These are phyloP conservation scores for Alentia gelatinosa DNA, from an alignment of 2,888 invertebrate species.

Conservation along the genomic window DNA sequence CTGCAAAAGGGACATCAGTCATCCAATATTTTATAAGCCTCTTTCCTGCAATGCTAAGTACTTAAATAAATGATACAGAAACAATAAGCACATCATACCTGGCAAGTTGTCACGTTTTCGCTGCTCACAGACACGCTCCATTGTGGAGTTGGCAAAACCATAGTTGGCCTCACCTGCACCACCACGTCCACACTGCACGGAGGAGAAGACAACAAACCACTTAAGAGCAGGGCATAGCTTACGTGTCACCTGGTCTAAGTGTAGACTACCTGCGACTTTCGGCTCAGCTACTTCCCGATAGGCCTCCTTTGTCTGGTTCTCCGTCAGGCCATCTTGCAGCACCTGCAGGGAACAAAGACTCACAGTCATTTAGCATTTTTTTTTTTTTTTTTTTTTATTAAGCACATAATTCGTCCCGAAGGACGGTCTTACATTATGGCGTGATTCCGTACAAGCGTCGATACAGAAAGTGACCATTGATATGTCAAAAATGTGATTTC, in stretches of 20 bases:
- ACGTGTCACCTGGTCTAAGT: slow-evolving; percentile 90
- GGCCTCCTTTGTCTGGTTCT: slow-evolving; percentile 90
- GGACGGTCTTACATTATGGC: too few species aligned
- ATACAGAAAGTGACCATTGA: too few species aligned
- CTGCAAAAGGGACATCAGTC: too few species aligned
- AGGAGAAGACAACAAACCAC: slow-evolving; percentile 97
- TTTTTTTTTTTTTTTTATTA: too few species aligned
- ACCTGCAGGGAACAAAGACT: slow-evolving; percentile 83
- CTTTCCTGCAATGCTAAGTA: too few species aligned
- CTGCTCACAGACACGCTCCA: slow-evolving; percentile 96
- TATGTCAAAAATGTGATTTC: too few species aligned
- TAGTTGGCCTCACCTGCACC: slow-evolving; percentile 98
- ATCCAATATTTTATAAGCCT: too few species aligned
- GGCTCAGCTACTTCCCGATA: slow-evolving; percentile 90
- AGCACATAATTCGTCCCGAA: too few species aligned
- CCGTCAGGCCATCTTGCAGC: slow-evolving; percentile 91
- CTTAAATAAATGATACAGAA: too few species aligned
- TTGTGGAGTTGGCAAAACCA: slow-evolving; percentile 97
- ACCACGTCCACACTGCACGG: slow-evolving; percentile 97
- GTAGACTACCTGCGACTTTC: slow-evolving; percentile 91
- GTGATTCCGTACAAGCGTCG: too few species aligned
- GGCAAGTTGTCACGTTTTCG: slow-evolving; percentile 92
- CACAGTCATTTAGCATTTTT: not conserved
- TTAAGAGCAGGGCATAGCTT: slow-evolving; percentile 88
- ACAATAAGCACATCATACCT: too few species aligned